These are phyloP conservation scores for Zaprionus gabonicus DNA, from an alignment of 1,140 invertebrate species.

Conservation along the genomic window DNA sequence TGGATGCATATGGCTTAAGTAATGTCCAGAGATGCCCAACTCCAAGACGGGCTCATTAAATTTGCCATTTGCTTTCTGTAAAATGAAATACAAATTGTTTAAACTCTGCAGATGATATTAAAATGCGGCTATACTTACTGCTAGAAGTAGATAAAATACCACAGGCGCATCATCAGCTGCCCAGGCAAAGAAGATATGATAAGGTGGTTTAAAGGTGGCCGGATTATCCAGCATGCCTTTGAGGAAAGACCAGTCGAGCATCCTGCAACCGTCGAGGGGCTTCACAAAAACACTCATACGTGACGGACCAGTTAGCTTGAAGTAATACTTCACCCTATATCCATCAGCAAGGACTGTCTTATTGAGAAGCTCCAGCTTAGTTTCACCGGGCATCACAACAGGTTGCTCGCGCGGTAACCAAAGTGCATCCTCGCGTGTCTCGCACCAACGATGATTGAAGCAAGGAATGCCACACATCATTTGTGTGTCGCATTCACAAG, in stretches of 20 bases:
- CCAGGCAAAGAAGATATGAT: conserved; percentile 89
- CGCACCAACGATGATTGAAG: conserved; percentile 86
- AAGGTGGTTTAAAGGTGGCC: conserved; percentile 86
- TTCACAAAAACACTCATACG: conserved; percentile 85
- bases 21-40: conserved; percentile 62
- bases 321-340: conserved; percentile 40
- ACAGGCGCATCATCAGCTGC: conserved; percentile 86
- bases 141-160: conserved; percentile 86
- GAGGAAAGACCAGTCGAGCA: conserved; percentile 63
- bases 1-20: conserved; percentile 51
- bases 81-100: conserved; percentile 9
- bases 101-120: neutral
- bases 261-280: conserved; percentile 50
- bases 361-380: conserved; percentile 47
- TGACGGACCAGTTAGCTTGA: conserved; percentile 86
- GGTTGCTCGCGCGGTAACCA: conserved; percentile 60
- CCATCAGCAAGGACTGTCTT: conserved; percentile 33
- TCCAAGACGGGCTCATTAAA: conserved; percentile 55
- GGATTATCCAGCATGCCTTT: conserved; percentile 87
- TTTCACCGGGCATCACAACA: conserved; percentile 50
- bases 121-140: conserved; percentile 18
- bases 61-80: conserved; percentile 84
- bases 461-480: conserved; percentile 91
- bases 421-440: conserved; percentile 44
- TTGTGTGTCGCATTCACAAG: conserved; percentile 87